Base-by-base conservation (phyloP, 2,113 vertebrate species). In the Pteronura brasiliensis region DNA sequence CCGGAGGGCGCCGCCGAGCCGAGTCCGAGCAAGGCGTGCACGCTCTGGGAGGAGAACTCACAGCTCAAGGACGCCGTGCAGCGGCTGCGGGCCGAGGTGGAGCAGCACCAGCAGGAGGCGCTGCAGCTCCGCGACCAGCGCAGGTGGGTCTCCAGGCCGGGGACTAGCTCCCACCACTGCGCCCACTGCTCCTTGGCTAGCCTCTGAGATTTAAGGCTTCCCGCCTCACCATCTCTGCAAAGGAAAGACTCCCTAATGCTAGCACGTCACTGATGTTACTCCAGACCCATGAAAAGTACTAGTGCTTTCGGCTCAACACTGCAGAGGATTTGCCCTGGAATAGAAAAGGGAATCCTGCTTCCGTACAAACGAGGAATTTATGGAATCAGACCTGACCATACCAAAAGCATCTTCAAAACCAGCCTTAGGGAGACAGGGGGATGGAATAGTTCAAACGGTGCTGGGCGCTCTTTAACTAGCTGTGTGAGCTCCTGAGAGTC, bases 41-140 rank as follows among this genome's bases (percentile, higher is more conserved):
- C 98, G 82, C 99, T 99, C 57, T 98, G 98, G 98, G 99, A 99
- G 95, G 99, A 99, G 97, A 99, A 99, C 76, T 92, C 99, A 2
- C 96, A 99, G 59, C 98, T 99, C 82, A 99, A 98, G 98, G 99
- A 99, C 67, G 98, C 99, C 1, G 96, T 99, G 86, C 98, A 98
- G 82, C 98, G 99, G 31, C 98, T 99, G 82, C 98, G 95, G 67
- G 94, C 98, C 3, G 99, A 99, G 74, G 96, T 99, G 97, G 99
- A 99, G 55, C 98, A 98, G 6, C 99, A 99, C 97, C 98, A 99
- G 96, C 99, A 99, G 98, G 99, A 99, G 98, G 98, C 98, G 97
- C 95, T 98, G 92, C 99, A 99, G 95, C 98, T 99, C 96, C 99
- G 99, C 82, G 99, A 99, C 65, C 99, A 99, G 96, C 99, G 97